Evolutionary conservation across 2,888 invertebrate genomes (phyloP), one percentile per base, ranked within the genome.

Genomic region (Phaedon cochleariae): DNA sequence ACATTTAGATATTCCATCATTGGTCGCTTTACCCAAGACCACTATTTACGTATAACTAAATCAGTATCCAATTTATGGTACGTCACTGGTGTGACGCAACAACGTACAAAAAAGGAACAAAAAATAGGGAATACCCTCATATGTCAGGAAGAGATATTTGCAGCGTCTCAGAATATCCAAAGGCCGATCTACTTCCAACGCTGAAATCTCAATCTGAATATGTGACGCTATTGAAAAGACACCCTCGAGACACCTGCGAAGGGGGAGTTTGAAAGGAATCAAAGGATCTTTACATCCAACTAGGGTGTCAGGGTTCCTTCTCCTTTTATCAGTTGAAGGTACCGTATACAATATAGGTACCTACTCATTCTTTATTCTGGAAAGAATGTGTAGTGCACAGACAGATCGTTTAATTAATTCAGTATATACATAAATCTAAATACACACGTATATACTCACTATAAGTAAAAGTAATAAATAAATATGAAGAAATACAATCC

Each of bases 231-330:
- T 66, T 67, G 59, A 67, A 64, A 61, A 46, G 64, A 68, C 68
- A 71, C 68, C 71, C 71, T 71, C 67, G 57, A 68, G 62, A 71
- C 71, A 71, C 71, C 71, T 71, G 71, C 71, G 55, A 49, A 41
- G 45, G 26, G 57, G 57, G 57, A 55, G 45, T 45, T 15, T 20
- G 26, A 45, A 41, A 34, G 41, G 41, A 41, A 15, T 37, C 55
- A 55, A 55, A 57, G 26, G 41, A 22, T 55, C 41, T 21, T 45
- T 57, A 45, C 57, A 45, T 57, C 26, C 15, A 57, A 57, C 41
- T 57, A 15, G 57, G 45, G 57, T 45, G 57, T 18, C 20, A 37
- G 54, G 21, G 20, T 12, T n/a, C 17, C 10, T 20, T 15, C 15
- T 41, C n/a, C 41, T 15, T 41, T 41, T 15, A 41, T 41, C 41